Percentiles rank a stretch among this genome's conserved stretches.
Conservation (phyloP, 2,113 vertebrate species). For the Amblyopsis rosae region DNA sequence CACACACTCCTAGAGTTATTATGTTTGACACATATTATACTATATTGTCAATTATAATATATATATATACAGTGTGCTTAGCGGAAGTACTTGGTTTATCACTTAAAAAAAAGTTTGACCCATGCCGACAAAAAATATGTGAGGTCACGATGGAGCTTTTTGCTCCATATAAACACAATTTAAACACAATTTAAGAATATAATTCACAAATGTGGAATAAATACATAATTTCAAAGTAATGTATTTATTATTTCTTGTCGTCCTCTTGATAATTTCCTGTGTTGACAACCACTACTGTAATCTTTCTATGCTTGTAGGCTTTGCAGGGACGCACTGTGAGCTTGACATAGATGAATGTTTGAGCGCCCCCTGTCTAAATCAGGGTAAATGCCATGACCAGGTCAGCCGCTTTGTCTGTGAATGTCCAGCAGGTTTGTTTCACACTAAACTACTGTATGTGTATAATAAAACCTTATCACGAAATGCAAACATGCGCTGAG, state of each 20-base stretch:
- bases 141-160: too few species aligned
- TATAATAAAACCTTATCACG: neutral
- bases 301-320: conserved; percentile 72
- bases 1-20: conserved; percentile 15
- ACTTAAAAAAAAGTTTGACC: too few species aligned
- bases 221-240: neutral
- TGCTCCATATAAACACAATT: too few species aligned
- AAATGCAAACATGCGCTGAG: neutral
- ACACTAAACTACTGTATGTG: neutral
- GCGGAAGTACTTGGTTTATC: too few species aligned
- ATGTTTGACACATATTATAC: neutral
- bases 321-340: conserved; percentile 84
- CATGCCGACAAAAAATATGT: too few species aligned
- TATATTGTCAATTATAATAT: too few species aligned
- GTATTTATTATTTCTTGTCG: too few species aligned
- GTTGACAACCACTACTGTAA: too few species aligned
- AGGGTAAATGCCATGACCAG: conserved; percentile 82
- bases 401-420: conserved; percentile 85
- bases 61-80: too few species aligned
- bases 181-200: neutral
- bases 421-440: conserved; percentile 83
- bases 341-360: conserved; percentile 82
- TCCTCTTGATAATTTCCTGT: too few species aligned
- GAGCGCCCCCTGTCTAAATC: conserved; percentile 88
- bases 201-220: neutral